These are phyloP conservation scores for Emberiza fucata DNA, from an alignment of 2,113 vertebrate genomes.

Conservation along the genomic window DNA sequence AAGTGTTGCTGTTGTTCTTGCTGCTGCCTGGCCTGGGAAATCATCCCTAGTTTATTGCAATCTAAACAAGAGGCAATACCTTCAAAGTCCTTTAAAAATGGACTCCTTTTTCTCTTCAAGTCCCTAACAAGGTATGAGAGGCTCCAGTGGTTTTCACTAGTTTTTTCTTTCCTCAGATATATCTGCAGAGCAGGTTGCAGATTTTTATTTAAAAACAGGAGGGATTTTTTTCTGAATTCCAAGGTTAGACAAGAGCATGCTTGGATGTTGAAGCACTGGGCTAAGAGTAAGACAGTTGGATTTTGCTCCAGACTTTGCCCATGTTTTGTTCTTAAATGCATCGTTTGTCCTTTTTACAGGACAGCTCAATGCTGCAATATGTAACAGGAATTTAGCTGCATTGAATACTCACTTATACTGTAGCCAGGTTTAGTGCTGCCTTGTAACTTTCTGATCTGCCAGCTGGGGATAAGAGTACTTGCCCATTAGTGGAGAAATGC, in stretches of 20 bases:
- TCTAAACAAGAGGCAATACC: neutral
- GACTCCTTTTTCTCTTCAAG: neutral
- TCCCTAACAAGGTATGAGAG: neutral
- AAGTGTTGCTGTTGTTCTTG: neutral
- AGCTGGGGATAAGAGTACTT: constrained; percentile 6
- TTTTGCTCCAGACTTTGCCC: neutral
- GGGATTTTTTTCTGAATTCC: neutral
- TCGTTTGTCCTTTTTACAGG: neutral
- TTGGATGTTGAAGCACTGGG: neutral
- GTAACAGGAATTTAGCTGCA: neutral
- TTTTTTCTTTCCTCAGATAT: neutral
- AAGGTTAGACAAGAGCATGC: neutral
- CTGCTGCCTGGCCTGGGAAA: neutral
- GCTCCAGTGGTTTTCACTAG: neutral
- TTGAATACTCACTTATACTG: neutral
- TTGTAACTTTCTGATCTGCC: constrained; percentile 20
- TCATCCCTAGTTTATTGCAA: neutral
- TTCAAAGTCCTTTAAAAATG: neutral
- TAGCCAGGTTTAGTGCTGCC: neutral
- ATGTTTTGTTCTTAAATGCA: neutral
- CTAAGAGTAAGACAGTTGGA: neutral
- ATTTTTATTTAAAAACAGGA: constrained; percentile 22
- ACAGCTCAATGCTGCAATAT: neutral
- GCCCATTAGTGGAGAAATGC: neutral
- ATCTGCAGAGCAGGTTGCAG: neutral